Evolutionary conservation across 2,797 vertebrate species (phyloP), one percentile per base, ranked within the genome.

Genomic region (Malacoraja senta): DNA sequence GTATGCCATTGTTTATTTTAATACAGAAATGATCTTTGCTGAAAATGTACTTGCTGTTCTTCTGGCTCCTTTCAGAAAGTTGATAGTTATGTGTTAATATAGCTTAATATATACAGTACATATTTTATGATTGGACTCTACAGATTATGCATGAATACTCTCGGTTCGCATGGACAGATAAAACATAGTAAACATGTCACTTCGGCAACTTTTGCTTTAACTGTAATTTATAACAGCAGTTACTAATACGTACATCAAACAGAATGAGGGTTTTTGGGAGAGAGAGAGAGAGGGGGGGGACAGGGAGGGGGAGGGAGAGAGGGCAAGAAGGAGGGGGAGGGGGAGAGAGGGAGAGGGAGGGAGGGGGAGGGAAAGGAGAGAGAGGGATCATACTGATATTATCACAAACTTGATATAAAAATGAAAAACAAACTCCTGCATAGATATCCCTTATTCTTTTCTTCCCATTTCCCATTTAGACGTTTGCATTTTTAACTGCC

Each of bases 41-140:
- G 83, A 63, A 84, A 88, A 65, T 88, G 61, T 88, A 68, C 61
- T 88, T 88, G 65, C n/a, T 68, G 9, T 65, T 68, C n/a, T n/a
- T 6, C 12, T 19, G 35, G 61, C 1, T 88, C 65, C 15, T 68
- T 88, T 86, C 58, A 63, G 58, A 63, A 13, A 29, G 15, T 86
- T 32, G 63, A 86, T 86, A 86, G 61, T 86, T 61, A 61, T 65
- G 29, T 86, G 13, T 19, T 63, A 65, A 65, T n/a, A 65, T 38
- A 65, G 32, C 63, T 15, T 63, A 32, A 86, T 29, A 86, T n/a
- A 86, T 65, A n/a, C 58, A 44, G 44, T 44, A 38, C 17, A n/a
- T 29, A 63, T 86, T 86, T 86, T 86, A 86, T 65, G 83, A 32
- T 86, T 86, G 61, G 29, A 86, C 29, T 32, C 63, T 63, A 63